A percentile compares a stretch with the other conserved stretches of the same genome.
These are phyloP conservation scores for Penaeus monodon DNA, from an alignment of 2,888 invertebrate species.

Conservation along the genomic window DNA sequence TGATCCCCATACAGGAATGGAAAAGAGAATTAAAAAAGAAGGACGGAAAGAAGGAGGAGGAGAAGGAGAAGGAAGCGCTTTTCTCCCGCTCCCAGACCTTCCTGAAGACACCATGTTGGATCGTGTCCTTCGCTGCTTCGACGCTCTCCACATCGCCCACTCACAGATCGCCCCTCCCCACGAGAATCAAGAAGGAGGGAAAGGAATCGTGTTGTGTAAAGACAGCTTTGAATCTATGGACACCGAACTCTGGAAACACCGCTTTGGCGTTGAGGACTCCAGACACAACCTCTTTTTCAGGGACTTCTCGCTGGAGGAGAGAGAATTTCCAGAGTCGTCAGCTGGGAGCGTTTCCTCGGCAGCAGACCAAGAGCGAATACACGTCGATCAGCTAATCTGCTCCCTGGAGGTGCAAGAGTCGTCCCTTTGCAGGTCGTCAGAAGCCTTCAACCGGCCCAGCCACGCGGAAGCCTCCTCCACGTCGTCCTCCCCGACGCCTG, in stretches of 20 bases:
- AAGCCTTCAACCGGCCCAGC: neutral
- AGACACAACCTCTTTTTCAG: conserved; percentile 27
- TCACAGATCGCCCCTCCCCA: neutral
- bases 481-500: neutral
- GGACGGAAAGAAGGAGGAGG: neutral
- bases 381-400: neutral
- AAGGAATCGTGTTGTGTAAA: neutral
- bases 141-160: neutral
- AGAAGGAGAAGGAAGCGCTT: neutral
- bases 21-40: neutral
- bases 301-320: conserved; percentile 48
- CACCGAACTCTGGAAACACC: neutral
- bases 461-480: neutral
- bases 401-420: too few species aligned
- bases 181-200: neutral
- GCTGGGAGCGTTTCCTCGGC: conserved; percentile 38
- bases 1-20: too few species aligned
- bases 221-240: neutral
- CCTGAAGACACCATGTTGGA: conserved; percentile 56
- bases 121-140: conserved; percentile 50
- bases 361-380: conserved; percentile 33
- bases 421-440: too few species aligned
- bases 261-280: conserved; percentile 16
- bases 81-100: neutral
- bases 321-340: conserved; percentile 24